Conservation (phyloP, 92 coral and sea anemone species). For the Palythoa heliodiscus region DNA sequence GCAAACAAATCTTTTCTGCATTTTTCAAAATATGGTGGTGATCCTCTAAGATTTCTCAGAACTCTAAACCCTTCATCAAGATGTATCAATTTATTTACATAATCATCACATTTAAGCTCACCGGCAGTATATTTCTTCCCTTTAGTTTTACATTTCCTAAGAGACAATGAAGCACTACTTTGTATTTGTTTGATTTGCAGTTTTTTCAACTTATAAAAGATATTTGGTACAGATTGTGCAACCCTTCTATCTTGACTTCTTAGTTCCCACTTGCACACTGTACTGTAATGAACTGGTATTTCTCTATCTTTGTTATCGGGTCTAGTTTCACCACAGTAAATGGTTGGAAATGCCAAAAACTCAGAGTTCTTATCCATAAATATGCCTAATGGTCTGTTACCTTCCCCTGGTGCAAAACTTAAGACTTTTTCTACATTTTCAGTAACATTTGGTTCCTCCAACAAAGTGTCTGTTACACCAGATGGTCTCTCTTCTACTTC, state of each 20-base stretch:
- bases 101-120: conserved; percentile 55
- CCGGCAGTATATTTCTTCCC: conserved; percentile 79
- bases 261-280: conserved; percentile 70
- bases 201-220: conserved; percentile 74
- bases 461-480: conserved; percentile 58
- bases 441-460: conserved; percentile 58
- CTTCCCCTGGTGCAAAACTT: conserved; percentile 84
- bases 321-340: conserved; percentile 20
- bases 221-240: conserved; percentile 71
- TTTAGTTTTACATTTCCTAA: conserved; percentile 71
- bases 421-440: conserved; percentile 60
- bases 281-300: conserved; percentile 57
- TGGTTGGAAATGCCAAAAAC: conserved; percentile 50
- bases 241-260: conserved; percentile 66
- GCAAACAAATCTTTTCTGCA: conserved; percentile 76
- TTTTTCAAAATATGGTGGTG: conserved; percentile 68
- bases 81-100: conserved; percentile 56
- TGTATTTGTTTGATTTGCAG: conserved; percentile 76
- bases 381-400: conserved; percentile 71
- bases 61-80: conserved; percentile 88
- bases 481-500: conserved; percentile 67
- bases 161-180: conserved; percentile 56
- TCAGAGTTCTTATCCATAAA: conserved; percentile 74
- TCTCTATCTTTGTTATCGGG: conserved; percentile 49
- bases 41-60: conserved; percentile 66